Percentiles rank a stretch among this genome's conserved stretches.
phyloP scores from a whole-genome alignment of 2,888 invertebrate genomes.

The Lumbricus terrestris region DNA sequence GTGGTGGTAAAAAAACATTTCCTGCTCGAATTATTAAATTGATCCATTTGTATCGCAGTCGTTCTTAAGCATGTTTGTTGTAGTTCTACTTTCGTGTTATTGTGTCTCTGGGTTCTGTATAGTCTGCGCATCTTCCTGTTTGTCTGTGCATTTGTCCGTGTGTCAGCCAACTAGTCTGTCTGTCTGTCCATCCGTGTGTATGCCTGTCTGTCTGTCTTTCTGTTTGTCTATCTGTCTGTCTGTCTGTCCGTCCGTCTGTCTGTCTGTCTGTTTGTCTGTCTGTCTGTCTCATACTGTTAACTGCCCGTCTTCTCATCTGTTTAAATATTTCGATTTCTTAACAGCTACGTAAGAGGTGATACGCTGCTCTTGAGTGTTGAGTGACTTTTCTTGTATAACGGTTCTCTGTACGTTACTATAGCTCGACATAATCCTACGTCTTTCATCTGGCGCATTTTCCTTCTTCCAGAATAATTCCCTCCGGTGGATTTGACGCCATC shows the following conservation, averaged over 20 bases:
- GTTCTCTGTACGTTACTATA: background rate
- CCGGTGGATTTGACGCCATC: background rate
- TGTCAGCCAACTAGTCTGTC: too few species aligned
- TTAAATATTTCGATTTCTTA: too few species aligned
- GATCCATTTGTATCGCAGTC: background rate
- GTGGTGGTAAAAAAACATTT: too few species aligned
- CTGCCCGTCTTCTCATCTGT: too few species aligned
- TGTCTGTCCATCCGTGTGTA: too few species aligned
- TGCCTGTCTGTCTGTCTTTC: too few species aligned
- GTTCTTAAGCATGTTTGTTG: background rate
- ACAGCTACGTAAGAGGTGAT: background rate
- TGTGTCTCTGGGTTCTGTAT: background rate
- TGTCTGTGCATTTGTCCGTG: background rate
- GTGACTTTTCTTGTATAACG: too few species aligned
- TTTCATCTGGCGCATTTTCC: background rate
- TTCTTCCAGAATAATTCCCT: background rate
- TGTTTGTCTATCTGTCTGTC: too few species aligned
- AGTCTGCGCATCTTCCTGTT: too few species aligned
- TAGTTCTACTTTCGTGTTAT: background rate
- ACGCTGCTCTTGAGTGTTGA: background rate
- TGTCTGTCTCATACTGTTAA: too few species aligned
- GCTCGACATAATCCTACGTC: background rate
- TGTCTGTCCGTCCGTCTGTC: background rate
- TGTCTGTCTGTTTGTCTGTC: too few species aligned
- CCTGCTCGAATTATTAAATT: too few species aligned